Percentiles rank a stretch among this genome's conserved stretches.
Conservation (phyloP, 1,140 invertebrate genomes). For the Lethocerus indicus region DNA sequence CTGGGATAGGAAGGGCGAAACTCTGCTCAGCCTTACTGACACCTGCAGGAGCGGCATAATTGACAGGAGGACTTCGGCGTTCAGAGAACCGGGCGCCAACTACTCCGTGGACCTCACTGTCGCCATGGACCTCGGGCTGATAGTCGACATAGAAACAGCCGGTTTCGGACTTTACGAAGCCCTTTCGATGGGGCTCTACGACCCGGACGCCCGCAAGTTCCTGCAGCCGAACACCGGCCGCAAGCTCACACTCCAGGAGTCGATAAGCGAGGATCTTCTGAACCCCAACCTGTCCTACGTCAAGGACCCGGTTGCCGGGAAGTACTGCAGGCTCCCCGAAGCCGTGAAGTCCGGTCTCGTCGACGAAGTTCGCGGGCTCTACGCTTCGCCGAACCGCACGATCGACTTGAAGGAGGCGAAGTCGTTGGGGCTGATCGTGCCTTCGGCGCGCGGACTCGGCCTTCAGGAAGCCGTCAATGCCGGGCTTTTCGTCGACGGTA, state of each 20-base stretch:
- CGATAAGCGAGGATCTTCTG: constrained; percentile 8
- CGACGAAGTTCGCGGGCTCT: constrained; percentile 50
- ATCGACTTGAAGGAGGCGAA: constrained; percentile 52
- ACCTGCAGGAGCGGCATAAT: constrained; percentile 67
- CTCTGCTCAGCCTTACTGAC: constrained; percentile 52
- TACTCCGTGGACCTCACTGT: constrained; percentile 44
- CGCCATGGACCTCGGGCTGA: constrained; percentile 56
- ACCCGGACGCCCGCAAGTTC: constrained; percentile 48
- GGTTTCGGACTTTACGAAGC: constrained; percentile 72
- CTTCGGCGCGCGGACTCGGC: constrained; percentile 45
- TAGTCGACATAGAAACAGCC: constrained; percentile 69
- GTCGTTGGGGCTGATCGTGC: constrained; percentile 53
- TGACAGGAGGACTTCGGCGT: constrained; percentile 58
- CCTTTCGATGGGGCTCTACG: constrained; percentile 62
- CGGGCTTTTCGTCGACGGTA: constrained; percentile 58
- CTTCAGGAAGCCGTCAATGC: constrained; percentile 63
- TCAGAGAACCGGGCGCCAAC: constrained; percentile 51
- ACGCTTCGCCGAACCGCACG: constrained; percentile 42
- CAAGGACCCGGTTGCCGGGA: constrained; percentile 40
- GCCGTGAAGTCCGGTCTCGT: constrained; percentile 57
- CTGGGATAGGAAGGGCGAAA: constrained; percentile 50
- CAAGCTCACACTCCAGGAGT: constrained; percentile 5
- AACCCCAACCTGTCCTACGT: constrained; percentile 6
- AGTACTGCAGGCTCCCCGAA: constrained; percentile 58
- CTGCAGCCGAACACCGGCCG: constrained; percentile 4